These are phyloP conservation scores for Empidonax traillii DNA, from an alignment of 2,113 vertebrate species.

Conservation along the genomic window DNA sequence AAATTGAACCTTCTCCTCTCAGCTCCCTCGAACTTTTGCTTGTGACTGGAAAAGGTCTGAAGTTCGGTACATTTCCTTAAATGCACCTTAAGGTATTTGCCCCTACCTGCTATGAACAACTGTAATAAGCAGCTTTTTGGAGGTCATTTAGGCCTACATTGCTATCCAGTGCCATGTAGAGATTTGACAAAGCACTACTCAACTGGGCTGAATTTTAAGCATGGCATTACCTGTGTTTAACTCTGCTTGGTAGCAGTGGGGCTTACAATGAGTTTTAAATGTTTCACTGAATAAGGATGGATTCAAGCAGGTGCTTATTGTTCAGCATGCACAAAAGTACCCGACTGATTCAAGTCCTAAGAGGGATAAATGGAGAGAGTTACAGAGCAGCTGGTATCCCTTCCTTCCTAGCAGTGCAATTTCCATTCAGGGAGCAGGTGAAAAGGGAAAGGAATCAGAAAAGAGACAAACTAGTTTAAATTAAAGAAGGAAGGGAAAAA, in stretches of 20 bases:
- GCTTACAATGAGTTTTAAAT: constrained; percentile 18
- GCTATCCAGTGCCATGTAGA: background rate
- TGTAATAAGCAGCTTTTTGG: background rate
- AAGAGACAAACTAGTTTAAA: background rate
- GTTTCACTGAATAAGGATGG: background rate
- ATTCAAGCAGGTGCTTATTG: constrained; percentile 1
- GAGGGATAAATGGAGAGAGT: constrained; percentile 10
- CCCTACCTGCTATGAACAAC: background rate
- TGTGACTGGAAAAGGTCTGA: background rate
- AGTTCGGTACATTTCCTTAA: background rate
- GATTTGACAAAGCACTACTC: background rate
- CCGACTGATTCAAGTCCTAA: background rate
- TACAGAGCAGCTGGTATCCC: constrained; percentile 22
- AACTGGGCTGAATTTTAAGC: constrained; percentile 10
- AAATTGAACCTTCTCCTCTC: background rate
- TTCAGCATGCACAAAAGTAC: constrained; percentile 2
- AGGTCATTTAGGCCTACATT: background rate
- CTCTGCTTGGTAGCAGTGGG: background rate
- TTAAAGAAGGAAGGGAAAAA: background rate
- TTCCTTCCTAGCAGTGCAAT: background rate
- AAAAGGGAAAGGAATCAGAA: background rate
- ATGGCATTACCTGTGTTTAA: background rate
- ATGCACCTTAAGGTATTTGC: background rate
- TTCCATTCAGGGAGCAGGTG: background rate
- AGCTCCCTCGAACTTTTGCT: background rate